Percentiles rank a stretch among this genome's conserved stretches.
phyloP scores from a whole-genome alignment of 2,888 invertebrate genomes.

The Pediacus dermestoides region DNA sequence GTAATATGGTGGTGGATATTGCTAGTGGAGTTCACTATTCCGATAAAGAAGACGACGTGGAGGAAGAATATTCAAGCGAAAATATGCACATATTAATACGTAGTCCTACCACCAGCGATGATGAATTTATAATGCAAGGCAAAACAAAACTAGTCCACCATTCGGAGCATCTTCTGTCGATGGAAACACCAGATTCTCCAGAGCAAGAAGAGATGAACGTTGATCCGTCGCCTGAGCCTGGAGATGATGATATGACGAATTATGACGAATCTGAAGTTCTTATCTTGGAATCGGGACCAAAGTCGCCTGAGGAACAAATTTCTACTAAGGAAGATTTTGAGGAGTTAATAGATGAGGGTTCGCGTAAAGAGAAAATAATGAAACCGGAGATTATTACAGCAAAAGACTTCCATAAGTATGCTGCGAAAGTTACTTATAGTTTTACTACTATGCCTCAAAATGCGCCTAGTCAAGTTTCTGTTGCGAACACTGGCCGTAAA shows the following conservation, averaged over 20 bases:
- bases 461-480: constrained; percentile 8
- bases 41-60: constrained; percentile 47
- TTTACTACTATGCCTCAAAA: constrained; percentile 11
- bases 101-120: constrained; percentile 49
- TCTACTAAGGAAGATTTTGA: constrained; percentile 66
- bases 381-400: constrained; percentile 40
- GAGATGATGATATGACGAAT: constrained; percentile 50
- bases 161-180: constrained; percentile 47
- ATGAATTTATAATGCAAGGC: constrained; percentile 47
- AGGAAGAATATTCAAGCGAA: constrained; percentile 39
- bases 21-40: constrained; percentile 57
- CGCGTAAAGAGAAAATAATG: constrained; percentile 52
- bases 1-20: constrained; percentile 59
- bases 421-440: constrained; percentile 23
- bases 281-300: constrained; percentile 58
- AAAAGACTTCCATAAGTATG: constrained; percentile 47
- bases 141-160: constrained; percentile 46
- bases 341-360: constrained; percentile 61
- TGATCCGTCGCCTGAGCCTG: constrained; percentile 49
- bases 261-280: constrained; percentile 60
- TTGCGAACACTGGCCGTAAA: constrained; percentile 27
- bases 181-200: constrained; percentile 55
- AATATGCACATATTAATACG: constrained; percentile 42
- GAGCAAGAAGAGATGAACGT: constrained; percentile 53
- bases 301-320: constrained; percentile 62